Evolutionary conservation across 37 sponge, comb jelly and placozoan species (phyloP), one percentile per base, ranked within the genome.

Genomic region (Halichondria panicea): DNA sequence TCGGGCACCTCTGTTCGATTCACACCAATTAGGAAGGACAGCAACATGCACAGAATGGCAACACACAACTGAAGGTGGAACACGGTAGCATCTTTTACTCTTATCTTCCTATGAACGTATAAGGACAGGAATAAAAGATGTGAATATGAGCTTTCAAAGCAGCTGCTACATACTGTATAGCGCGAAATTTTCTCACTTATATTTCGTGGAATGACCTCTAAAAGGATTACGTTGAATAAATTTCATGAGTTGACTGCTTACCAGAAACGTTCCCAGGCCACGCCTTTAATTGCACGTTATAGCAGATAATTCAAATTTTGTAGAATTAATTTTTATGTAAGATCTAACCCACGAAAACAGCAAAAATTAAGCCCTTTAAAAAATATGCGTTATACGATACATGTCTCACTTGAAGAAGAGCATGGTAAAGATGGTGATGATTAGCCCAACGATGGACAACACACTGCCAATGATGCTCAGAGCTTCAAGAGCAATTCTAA

Each of bases 21-120:
- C 22, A 87, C 41, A 42, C 88, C 88, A 62, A 61, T 56, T 30
- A 80, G 35, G 52, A 81, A 81, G 45, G 76, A 19, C 19, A 81
- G 33, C 9, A 81, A 38, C 65, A 76, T 74, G 37, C 32, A 18
- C 13, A 87, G 42, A 27, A 87, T n/a, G 24, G 88, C 75, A 55
- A 81, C 30, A 31, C 71, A 74, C 3, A 87, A 66, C 36, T 87
- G 80, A 24, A 66, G 15, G 50, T 80, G 83, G 60, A 87, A 76
- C 70, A 76, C 82, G 68, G 44, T 70, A 43, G 76, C 69, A 57
- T 80, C 77, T 12, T 54, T 66, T 13, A 32, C 18, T 11, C 80
- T 56, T 2, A 75, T 45, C 59, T 81, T 87, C 61, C 88, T 87
- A 62, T 11, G 34, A 7, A 58, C 4, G 28, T 48, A 48, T 18